phyloP scores from a whole-genome alignment of 2,888 invertebrate genomes.

The Ditula angustiorana region DNA sequence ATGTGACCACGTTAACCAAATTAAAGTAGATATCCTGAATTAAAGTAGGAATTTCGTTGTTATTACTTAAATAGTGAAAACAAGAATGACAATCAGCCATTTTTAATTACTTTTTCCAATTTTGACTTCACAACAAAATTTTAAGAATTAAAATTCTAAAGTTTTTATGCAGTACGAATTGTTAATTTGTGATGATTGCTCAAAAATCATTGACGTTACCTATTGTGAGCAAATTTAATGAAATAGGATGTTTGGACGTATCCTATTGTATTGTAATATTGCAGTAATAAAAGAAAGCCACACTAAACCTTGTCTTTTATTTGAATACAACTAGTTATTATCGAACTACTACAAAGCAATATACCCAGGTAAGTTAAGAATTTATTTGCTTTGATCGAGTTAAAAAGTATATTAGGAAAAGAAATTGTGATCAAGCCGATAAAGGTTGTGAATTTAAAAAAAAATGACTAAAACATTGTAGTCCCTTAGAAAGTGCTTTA shows the following conservation, averaged over 20 bases:
- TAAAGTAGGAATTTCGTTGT: slow-evolving; percentile 12
- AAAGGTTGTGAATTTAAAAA: background rate
- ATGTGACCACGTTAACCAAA: slow-evolving; percentile 45
- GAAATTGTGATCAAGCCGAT: too few species aligned
- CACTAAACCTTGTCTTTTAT: slow-evolving; percentile 58
- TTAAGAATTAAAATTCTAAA: background rate
- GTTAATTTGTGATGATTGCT: slow-evolving; percentile 58
- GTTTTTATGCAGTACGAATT: slow-evolving; percentile 6
- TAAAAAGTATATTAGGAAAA: too few species aligned
- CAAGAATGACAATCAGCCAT: slow-evolving; percentile 3
- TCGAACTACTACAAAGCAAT: background rate
- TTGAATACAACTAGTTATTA: background rate
- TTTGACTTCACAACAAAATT: background rate
- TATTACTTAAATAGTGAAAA: background rate
- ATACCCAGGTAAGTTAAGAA: background rate
- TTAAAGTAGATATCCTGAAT: slow-evolving; percentile 26
- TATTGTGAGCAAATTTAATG: slow-evolving; percentile 59
- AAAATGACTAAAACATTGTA: too few species aligned
- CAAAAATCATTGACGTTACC: slow-evolving; percentile 71
- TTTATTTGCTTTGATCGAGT: too few species aligned
- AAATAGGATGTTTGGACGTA: slow-evolving; percentile 57
- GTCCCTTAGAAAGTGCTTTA: too few species aligned
- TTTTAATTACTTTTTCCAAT: background rate
- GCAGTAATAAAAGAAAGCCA: slow-evolving; percentile 73
- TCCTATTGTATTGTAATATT: slow-evolving; percentile 67